phyloP scores from a whole-genome alignment of 2,797 vertebrate genomes.

The Liparis tanakae region DNA sequence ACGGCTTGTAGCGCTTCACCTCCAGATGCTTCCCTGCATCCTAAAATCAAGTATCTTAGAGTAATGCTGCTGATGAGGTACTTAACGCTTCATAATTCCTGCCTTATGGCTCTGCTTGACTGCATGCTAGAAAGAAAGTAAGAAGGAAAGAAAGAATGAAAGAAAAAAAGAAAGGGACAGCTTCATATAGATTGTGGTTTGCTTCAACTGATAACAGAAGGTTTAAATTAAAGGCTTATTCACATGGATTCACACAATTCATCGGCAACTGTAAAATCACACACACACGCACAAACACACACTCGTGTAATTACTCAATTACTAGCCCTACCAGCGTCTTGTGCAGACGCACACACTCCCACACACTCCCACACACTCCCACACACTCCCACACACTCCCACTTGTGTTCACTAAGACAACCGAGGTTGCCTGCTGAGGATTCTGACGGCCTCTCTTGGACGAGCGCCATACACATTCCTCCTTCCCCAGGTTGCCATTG shows the following conservation, averaged over 20 bases:
- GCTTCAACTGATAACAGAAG: slow-evolving; percentile 1
- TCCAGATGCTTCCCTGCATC: slow-evolving; percentile 32
- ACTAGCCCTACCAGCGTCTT: slow-evolving; percentile 51
- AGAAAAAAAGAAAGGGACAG: neutral
- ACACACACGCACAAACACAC: slow-evolving; percentile 38
- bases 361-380: no score
- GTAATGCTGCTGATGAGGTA: neutral
- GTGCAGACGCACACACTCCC: slow-evolving; percentile 67
- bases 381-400: slow-evolving; percentile 70
- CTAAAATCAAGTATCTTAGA: slow-evolving; percentile 2
- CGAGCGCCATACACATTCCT: slow-evolving; percentile 83
- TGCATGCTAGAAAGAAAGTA: neutral
- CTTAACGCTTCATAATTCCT: neutral
- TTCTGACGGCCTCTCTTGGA: slow-evolving; percentile 82
- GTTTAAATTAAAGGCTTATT: neutral
- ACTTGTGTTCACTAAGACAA: slow-evolving; percentile 83
- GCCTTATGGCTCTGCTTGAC: neutral
- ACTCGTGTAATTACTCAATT: slow-evolving; percentile 54
- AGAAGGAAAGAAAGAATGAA: neutral
- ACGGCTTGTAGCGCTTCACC: slow-evolving; percentile 32
- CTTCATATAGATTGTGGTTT: neutral
- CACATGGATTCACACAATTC: slow-evolving; percentile 37
- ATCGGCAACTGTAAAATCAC: slow-evolving; percentile 57
- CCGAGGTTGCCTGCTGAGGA: slow-evolving; percentile 82
- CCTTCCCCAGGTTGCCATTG: slow-evolving; percentile 84